phyloP scores from a whole-genome alignment of 1,140 invertebrate species.

The Aporrectodea caliginosa region DNA sequence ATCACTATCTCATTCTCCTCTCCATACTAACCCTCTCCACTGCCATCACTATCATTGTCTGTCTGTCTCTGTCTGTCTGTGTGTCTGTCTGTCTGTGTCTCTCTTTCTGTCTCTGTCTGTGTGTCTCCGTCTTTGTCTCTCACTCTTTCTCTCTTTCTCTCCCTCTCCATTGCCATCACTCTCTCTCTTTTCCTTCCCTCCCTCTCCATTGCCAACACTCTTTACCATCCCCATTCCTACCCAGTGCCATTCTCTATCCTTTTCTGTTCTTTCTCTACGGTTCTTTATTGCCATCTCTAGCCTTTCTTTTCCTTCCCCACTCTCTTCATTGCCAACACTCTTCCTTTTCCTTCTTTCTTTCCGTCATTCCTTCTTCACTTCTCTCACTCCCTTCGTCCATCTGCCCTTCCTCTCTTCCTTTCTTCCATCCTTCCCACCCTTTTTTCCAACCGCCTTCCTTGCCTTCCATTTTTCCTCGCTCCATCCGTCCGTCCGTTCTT shows the following conservation, averaged over 20 bases:
- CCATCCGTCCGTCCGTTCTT: neutral
- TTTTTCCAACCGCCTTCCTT: neutral
- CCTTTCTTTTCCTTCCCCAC: slow-evolving; percentile 11
- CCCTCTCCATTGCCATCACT: neutral
- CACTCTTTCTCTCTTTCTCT: slow-evolving; percentile 11
- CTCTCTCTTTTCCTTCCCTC: neutral
- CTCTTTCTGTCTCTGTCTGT: neutral
- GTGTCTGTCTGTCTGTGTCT: slow-evolving; percentile 3
- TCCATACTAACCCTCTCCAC: neutral
- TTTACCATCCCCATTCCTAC: neutral
- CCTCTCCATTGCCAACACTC: neutral
- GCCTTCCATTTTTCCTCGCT: neutral
- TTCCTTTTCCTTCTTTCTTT: neutral
- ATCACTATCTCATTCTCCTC: neutral
- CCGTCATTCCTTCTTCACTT: neutral
- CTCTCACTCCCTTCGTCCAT: neutral
- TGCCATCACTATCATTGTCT: neutral
- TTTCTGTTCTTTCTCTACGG: neutral
- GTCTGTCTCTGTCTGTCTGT: slow-evolving; percentile 5
- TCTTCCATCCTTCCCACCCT: neutral
- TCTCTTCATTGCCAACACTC: neutral
- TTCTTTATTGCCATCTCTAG: neutral
- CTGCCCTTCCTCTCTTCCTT: neutral
- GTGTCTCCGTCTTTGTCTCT: slow-evolving; percentile 18
- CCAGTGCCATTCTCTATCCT: slow-evolving; percentile 1